phyloP scores from a whole-genome alignment of 1,140 invertebrate species.

The Diprion similis region DNA sequence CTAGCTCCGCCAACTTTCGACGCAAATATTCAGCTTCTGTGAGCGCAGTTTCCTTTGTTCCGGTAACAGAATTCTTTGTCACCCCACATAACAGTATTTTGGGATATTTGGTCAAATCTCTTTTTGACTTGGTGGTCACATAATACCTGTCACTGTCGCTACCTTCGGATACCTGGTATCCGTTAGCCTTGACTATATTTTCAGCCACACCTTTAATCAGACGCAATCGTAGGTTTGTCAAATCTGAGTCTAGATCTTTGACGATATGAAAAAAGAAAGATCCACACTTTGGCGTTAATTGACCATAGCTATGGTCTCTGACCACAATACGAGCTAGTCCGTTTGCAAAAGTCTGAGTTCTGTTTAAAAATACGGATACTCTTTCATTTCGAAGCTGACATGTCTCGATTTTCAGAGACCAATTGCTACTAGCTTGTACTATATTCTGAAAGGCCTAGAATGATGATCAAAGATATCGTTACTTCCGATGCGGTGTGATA shows the following conservation, averaged over 20 bases:
- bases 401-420: conserved; percentile 39
- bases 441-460: conserved; percentile 39
- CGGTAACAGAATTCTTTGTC: conserved; percentile 58
- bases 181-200: conserved; percentile 50
- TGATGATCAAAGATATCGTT: conserved; percentile 23
- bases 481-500: neutral
- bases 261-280: conserved; percentile 36
- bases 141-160: conserved; percentile 42
- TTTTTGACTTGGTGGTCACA: conserved; percentile 60
- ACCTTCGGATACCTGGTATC: conserved; percentile 34
- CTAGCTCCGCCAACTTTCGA: conserved; percentile 37
- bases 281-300: conserved; percentile 18
- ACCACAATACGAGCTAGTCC: conserved; percentile 37
- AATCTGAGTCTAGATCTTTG: conserved; percentile 40
- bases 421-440: conserved; percentile 34
- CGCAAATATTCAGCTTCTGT: conserved; percentile 52
- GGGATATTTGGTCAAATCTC: conserved; percentile 33
- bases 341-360: conserved; percentile 28
- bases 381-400: conserved; percentile 38
- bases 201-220: conserved; percentile 51
- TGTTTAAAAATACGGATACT: conserved; percentile 44
- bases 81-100: conserved; percentile 56
- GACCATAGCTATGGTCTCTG: conserved; percentile 36
- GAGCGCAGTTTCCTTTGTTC: conserved; percentile 55
- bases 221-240: conserved; percentile 49